Percentiles rank a stretch among this genome's conserved stretches.
These are phyloP conservation scores for Xiphophorus hellerii DNA, from an alignment of 2,113 vertebrate genomes.

Conservation along the genomic window DNA sequence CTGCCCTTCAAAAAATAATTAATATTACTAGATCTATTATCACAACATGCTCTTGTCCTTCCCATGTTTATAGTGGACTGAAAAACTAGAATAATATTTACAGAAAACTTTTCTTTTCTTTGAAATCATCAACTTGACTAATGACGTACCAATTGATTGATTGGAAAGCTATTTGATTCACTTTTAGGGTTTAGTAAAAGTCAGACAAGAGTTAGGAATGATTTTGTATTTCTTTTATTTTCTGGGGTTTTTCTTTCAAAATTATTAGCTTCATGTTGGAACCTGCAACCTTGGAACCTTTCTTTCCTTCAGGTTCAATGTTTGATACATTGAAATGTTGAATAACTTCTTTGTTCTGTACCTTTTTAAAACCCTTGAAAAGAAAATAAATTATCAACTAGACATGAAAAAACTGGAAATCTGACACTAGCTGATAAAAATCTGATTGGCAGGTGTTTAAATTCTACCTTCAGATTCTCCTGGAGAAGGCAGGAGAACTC, in stretches of 20 bases:
- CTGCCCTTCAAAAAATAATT: no score
- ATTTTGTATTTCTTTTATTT: not conserved
- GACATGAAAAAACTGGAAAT: not conserved
- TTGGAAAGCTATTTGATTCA: no score
- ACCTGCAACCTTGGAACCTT: not conserved
- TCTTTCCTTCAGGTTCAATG: not conserved
- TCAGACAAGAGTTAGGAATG: not conserved
- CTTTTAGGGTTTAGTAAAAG: not conserved
- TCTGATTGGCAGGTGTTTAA: not conserved
- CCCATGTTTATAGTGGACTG: not conserved
- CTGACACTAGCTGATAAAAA: not conserved
- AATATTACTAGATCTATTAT: not conserved
- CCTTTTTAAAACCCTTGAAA: no score
- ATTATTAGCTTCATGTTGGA: not conserved
- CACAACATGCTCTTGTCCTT: not conserved
- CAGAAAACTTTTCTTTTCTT: not conserved
- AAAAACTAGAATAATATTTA: not conserved
- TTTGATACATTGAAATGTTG: not conserved
- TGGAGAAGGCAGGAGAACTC: conserved; percentile 88
- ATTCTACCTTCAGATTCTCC: conserved; percentile 91
- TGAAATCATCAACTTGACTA: no score
- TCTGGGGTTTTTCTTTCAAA: not conserved
- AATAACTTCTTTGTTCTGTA: not conserved
- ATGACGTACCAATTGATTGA: no score
- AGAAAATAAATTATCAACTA: not conserved